These are phyloP conservation scores for Furnarius figulus DNA, from an alignment of 2,113 vertebrate species.

Conservation along the genomic window DNA sequence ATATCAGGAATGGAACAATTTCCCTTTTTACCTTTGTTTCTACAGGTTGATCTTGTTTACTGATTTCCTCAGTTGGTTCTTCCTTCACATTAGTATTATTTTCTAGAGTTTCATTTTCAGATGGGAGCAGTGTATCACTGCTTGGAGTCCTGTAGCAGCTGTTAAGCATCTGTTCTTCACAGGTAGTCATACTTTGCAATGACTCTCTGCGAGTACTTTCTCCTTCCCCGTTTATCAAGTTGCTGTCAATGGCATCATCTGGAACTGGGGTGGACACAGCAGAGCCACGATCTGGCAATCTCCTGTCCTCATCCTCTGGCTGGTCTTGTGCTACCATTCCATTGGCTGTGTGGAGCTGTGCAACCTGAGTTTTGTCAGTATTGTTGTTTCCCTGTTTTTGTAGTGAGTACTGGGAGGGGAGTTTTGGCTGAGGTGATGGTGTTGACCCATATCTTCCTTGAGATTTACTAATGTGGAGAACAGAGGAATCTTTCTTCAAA, in stretches of 20 bases:
- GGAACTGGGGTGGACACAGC: neutral
- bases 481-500: constrained; percentile 70
- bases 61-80: constrained; percentile 25
- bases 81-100: neutral
- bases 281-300: neutral
- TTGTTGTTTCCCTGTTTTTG: constrained; percentile 58
- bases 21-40: constrained; percentile 71
- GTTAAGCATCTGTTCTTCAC: constrained; percentile 8
- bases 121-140: neutral
- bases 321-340: constrained; percentile 45
- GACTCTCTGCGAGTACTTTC: neutral
- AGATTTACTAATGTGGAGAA: constrained; percentile 56
- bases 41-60: constrained; percentile 38
- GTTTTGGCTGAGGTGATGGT: constrained; percentile 67
- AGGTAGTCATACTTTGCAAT: neutral
- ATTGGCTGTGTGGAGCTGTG: constrained; percentile 65
- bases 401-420: constrained; percentile 34
- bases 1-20: neutral
- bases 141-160: constrained; percentile 41
- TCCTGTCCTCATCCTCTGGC: constrained; percentile 1
- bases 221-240: constrained; percentile 62
- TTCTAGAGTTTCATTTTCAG: constrained; percentile 2
- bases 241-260: neutral
- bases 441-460: constrained; percentile 65
- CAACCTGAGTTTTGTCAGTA: constrained; percentile 49